These are phyloP conservation scores for Gadopsis bispinosus DNA, from an alignment of 2,797 vertebrate species.

Conservation along the genomic window DNA sequence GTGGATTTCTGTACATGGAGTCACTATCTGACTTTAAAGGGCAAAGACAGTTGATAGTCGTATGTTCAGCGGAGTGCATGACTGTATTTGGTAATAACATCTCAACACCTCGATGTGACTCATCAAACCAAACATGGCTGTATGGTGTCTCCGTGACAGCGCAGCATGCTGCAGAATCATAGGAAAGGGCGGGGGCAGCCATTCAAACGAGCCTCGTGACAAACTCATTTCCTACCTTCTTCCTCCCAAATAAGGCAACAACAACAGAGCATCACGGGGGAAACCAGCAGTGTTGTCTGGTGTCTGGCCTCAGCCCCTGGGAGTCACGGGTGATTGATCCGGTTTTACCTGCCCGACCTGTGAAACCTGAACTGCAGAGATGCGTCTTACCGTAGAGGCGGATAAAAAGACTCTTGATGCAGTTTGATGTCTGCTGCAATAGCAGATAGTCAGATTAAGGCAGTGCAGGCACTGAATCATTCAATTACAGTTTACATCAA, in stretches of 20 bases:
- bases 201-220: conserved; percentile 15
- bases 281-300: not conserved
- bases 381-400: not conserved
- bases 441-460: not conserved
- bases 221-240: conserved; percentile 3
- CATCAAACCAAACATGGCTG: conserved; percentile 35
- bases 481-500: not conserved
- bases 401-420: conserved; percentile 8
- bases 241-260: conserved; percentile 24
- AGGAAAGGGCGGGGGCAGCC: not conserved
- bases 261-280: not conserved
- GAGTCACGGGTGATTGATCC: not conserved
- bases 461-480: not conserved
- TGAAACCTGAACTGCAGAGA: conserved; percentile 16
- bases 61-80: not conserved
- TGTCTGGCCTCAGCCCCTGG: conserved; percentile 25
- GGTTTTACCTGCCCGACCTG: conserved; percentile 27
- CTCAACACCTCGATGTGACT: conserved; percentile 26
- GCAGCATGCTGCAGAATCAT: not conserved
- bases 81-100: conserved; percentile 53
- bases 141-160: not conserved
- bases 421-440: not conserved
- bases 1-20: not conserved
- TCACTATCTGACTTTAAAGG: not conserved
- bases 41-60: not conserved